Evolutionary conservation across 2,797 vertebrate species (phyloP), one percentile per base, ranked within the genome.

Genomic region (Neopelma chrysocephalum): DNA sequence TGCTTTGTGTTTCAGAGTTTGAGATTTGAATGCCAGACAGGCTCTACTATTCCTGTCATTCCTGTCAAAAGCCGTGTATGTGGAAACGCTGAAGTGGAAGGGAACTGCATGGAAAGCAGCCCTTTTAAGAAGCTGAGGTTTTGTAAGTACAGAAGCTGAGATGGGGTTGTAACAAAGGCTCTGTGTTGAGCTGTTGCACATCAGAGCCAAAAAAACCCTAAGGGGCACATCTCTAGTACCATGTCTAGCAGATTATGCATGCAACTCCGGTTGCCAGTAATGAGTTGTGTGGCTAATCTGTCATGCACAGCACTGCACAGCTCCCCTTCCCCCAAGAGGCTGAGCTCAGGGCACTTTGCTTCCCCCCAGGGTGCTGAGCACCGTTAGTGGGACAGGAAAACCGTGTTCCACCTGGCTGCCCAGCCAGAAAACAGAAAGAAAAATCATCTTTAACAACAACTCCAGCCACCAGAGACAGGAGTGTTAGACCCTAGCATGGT

Each of bases 181-280:
- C 94, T 90, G 96, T 95, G 94, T 95, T 96, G 83, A 77, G 96
- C 90, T 77, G 8, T 65, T 88, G 80, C 42, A 94, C 86, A 92
- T 93, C 93, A 89, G 96, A 96, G 94, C 94, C 95, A 96, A 80
- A 89, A 87, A 92, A 87, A 1, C 90, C 88, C 91, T 93, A 87
- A 93, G 95, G 96, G 94, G 90, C 88, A 93, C 90, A 87, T 96
- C 88, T 87, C 78, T 84, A 92, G 85, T 85, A 94, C 94, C 94
- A 94, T 53, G 96, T 92, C 95, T 95, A 91, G 96, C 77, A 87
- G 86, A 95, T 97, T 95, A 96, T 92, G 86, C 86, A 95, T 95
- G 96, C 94, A 95, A 89, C 91, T 94, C 85, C 32, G 56, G 88
- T 89, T 87, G 90, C 90, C 82, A 72, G 75, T 93, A 95, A 95